Evolutionary conservation across 2,888 invertebrate genomes (phyloP), one percentile per base, ranked within the genome.

Genomic region (Trachelus troglodyta): DNA sequence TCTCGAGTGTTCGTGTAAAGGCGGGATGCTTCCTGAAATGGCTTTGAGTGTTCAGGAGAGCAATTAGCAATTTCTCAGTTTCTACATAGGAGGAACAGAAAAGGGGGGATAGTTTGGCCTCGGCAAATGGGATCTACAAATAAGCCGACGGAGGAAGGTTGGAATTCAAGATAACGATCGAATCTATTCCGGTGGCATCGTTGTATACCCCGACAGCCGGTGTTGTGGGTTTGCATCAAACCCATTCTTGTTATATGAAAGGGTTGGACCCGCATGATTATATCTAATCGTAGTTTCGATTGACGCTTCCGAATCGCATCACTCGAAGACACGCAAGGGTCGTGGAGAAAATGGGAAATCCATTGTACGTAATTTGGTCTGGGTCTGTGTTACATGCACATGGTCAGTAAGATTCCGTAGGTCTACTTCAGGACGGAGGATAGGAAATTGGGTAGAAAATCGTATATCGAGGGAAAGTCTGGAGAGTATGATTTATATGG

Each of bases 11-110:
- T 9, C 56, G 23, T 56, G 56, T 56, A 56, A 56, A 56, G 56
- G 23, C 23, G 56, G 56, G 56, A 56, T 56, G 56, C 56, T 56
- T 56, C 56, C 23, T 56, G 56, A 23, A 56, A 56, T 56, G 56
- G 56, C 56, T 56, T 56, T 23, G 23, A 56, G 56, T 23, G 79
- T 79, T 81, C 76, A 75, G 74, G 75, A 80, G 80, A 79, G 80
- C 80, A 81, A 81, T 81, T 80, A 80, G 77, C 79, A 77, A 81
- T 81, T 78, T 77, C 79, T 79, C 76, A 76, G 77, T 77, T 79
- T 78, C 78, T 40, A 56, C 75, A 35, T 69, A 69, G 75, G 69
- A 76, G 23, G 9, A 56, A 9, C 56, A 23, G 56, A 56, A 9
- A 40, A 56, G 1, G 23, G 15, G 23, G 56, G 1, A 56, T 56